Evolutionary conservation across 92 coral and sea anemone genomes (phyloP).

Genomic region (Phymanthus crucifer): DNA sequence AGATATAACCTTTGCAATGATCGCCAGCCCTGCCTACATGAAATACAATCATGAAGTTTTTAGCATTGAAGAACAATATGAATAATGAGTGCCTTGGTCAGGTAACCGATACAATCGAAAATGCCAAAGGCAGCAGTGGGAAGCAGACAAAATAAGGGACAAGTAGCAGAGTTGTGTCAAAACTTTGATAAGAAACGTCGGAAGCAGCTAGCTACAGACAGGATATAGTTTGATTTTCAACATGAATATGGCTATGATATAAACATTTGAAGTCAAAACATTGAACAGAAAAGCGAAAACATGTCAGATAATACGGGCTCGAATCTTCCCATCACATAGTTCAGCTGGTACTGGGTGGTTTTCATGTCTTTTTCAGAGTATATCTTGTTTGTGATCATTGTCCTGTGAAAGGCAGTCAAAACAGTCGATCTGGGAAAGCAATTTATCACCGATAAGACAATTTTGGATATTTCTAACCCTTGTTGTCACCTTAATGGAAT

Average conservation of each 20-base stretch:
- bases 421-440: slow-evolving; percentile 15
- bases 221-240: slow-evolving; percentile 19
- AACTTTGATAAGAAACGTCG: slow-evolving; percentile 34
- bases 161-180: slow-evolving; percentile 8
- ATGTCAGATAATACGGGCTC: neutral
- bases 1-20: neutral
- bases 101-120: slow-evolving; percentile 20
- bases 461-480: slow-evolving; percentile 4
- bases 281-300: slow-evolving; percentile 6
- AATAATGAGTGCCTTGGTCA: slow-evolving; percentile 6
- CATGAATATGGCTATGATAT: slow-evolving; percentile 13
- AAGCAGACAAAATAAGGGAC: slow-evolving; percentile 23
- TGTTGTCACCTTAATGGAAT: slow-evolving; percentile 9
- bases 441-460: slow-evolving; percentile 21
- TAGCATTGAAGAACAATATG: neutral
- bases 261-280: slow-evolving; percentile 20
- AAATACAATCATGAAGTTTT: neutral
- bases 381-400: slow-evolving; percentile 5
- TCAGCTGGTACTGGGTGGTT: neutral
- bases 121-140: neutral
- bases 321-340: neutral
- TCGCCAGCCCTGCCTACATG: neutral
- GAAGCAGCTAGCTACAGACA: slow-evolving; percentile 21
- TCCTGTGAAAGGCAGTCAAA: slow-evolving; percentile 1
- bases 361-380: neutral